Evolutionary conservation across 2,113 vertebrate genomes (phyloP).

Genomic region (Alethe castanea): DNA sequence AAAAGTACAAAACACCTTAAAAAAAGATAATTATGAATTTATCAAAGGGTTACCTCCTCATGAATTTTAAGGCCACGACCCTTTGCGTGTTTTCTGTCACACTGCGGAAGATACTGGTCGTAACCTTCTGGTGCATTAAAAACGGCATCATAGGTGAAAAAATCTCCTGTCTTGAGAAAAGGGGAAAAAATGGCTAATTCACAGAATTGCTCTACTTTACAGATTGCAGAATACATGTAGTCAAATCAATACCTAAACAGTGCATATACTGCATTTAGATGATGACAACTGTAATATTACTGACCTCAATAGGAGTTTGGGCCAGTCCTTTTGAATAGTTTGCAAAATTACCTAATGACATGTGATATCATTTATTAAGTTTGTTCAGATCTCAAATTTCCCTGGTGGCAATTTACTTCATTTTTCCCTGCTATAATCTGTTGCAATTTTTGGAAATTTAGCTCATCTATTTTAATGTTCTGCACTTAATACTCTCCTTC

Average conservation of each 20-base stretch:
- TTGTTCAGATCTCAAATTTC: neutral
- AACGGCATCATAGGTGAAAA: constrained; percentile 70
- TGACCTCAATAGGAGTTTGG: neutral
- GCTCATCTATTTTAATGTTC: neutral
- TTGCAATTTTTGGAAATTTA: neutral
- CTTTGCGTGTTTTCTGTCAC: constrained; percentile 71
- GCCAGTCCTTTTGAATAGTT: neutral
- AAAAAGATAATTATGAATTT: neutral
- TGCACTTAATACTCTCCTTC: neutral
- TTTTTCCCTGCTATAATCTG: neutral
- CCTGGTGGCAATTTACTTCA: neutral
- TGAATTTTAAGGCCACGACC: constrained; percentile 63
- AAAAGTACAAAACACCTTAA: neutral
- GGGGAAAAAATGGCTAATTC: neutral
- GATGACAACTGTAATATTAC: neutral
- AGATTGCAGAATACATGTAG: neutral
- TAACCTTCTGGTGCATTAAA: constrained; percentile 64
- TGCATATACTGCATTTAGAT: neutral
- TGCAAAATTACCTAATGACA: neutral
- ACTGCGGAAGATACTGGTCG: constrained; percentile 59
- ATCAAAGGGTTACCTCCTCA: constrained; percentile 66
- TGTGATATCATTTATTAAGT: neutral
- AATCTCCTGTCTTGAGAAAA: constrained; percentile 64
- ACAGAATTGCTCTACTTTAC: neutral
- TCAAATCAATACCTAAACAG: neutral